Base-by-base conservation (phyloP, 2,113 vertebrate species). In the Nansenia antarctica region DNA sequence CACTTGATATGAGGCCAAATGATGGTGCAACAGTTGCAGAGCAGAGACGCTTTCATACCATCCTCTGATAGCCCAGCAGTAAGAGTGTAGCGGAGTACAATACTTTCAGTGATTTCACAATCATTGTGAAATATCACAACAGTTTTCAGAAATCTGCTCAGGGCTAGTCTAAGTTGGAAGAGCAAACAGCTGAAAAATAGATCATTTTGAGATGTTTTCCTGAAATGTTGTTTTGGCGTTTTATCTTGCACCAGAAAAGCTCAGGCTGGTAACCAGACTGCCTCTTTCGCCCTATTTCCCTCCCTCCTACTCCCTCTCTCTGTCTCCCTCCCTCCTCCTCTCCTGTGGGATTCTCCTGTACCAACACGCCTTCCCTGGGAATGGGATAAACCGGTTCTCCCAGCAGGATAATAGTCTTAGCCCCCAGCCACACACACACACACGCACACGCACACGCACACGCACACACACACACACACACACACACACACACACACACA, bases 321-420 rank as follows among this genome's bases (percentile, higher is more conserved):
- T 14, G n/a, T 32, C 15, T 60, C 45, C 34, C 6, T 11, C 57
- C 55, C 3, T 58, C 2, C 45, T 53, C 42, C 30, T 58, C 34
- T 53, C 26, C 29, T 29, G 9, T 53, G 57, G 67, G 76, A 73
- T 69, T 74, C 42, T 82, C 88, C 7, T 73, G 90, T 82, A 73
- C 83, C 65, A 76, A 79, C 89, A 83, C 24, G 87, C 82, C 69
- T 37, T 42, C 24, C 24, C 26, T 35, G 26, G 61, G 20, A 82
- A 73, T 69, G 29, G 59, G 3, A 77, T 42, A 65, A 76, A 87
- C 77, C 52, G 63, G 37, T 85, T 78, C 42, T 57, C 6, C 35
- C 3, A 67, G 1, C 68, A 20, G 35, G 42, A 72, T 53, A 72
- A 7, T 1, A 20, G n/a, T 49, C 15, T 49, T n/a, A n/a, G n/a